These are phyloP conservation scores for Rhynchophorus ferrugineus DNA, from an alignment of 1,140 invertebrate species.

Conservation along the genomic window DNA sequence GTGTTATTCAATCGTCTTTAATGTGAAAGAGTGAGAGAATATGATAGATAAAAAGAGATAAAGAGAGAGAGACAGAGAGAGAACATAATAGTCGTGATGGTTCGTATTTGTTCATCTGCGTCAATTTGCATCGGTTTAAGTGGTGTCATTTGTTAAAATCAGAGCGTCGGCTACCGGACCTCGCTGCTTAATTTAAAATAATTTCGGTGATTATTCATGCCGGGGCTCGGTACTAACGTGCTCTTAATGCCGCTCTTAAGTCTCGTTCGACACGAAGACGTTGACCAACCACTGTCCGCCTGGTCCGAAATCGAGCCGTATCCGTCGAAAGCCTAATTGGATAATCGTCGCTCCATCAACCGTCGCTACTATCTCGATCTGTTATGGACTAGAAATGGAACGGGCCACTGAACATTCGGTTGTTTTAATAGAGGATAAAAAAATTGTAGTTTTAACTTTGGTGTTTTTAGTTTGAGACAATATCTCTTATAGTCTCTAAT, in stretches of 20 bases:
- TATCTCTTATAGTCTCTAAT: too few relatives aligned
- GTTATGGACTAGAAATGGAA: too few relatives aligned
- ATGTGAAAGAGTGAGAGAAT: too few relatives aligned
- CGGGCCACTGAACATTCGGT: too few relatives aligned
- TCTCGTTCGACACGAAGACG: neutral
- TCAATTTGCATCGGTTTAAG: conserved; percentile 20
- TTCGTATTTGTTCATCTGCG: conserved; percentile 9
- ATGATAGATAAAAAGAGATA: neutral
- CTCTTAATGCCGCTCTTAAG: neutral
- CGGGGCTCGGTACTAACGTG: neutral
- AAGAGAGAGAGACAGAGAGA: too few relatives aligned
- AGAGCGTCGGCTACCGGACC: neutral
- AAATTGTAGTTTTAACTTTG: too few relatives aligned
- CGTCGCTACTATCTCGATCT: too few relatives aligned
- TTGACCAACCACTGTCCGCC: neutral
- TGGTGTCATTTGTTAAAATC: conserved; percentile 23
- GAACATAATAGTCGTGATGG: too few relatives aligned
- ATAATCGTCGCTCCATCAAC: neutral
- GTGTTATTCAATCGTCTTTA: too few relatives aligned
- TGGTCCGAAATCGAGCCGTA: neutral
- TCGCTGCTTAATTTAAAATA: conserved; percentile 11
- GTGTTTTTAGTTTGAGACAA: too few relatives aligned
- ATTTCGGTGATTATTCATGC: conserved; percentile 8
- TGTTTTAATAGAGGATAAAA: too few relatives aligned
- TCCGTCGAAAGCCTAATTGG: neutral